Conservation (phyloP, 2,797 vertebrate species). For the Oryzias sinensis region DNA sequence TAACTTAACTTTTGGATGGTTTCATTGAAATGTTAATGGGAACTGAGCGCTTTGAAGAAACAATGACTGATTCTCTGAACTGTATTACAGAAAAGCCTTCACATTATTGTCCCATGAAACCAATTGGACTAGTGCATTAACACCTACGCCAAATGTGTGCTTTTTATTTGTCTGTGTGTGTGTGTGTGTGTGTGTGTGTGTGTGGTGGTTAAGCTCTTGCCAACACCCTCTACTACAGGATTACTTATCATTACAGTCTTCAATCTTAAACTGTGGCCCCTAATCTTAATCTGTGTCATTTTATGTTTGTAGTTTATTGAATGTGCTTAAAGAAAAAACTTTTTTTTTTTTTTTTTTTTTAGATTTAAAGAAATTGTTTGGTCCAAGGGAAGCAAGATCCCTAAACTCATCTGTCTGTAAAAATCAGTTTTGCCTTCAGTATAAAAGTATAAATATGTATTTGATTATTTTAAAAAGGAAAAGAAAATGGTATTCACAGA, state of each 20-base stretch:
- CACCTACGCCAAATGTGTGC: constrained; percentile 61
- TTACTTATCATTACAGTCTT: constrained; percentile 13
- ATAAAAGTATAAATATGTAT: constrained; percentile 70
- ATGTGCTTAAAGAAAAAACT: constrained; percentile 35
- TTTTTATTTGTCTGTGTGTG: constrained; percentile 21
- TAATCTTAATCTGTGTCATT: constrained; percentile 26
- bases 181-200: constrained; percentile 4
- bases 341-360: too few relatives aligned
- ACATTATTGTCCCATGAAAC: constrained; percentile 14
- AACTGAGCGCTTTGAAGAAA: constrained; percentile 6
- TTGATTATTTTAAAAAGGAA: constrained; percentile 62
- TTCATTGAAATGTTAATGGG: background rate
- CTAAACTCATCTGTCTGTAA: constrained; percentile 55
- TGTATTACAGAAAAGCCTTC: constrained; percentile 21
- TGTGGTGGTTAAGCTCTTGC: constrained; percentile 1
- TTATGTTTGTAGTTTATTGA: constrained; percentile 56
- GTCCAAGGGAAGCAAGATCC: constrained; percentile 50
- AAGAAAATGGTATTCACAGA: constrained; percentile 68
- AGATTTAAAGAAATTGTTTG: constrained; percentile 11
- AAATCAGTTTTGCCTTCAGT: constrained; percentile 68
- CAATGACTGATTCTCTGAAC: constrained; percentile 2
- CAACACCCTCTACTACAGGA: constrained; percentile 32
- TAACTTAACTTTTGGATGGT: constrained; percentile 4
- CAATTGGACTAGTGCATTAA: constrained; percentile 38
- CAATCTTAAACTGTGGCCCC: constrained; percentile 26